Percentiles rank a stretch among this genome's conserved stretches.
Evolutionary conservation across 2,797 vertebrate genomes (phyloP).

Genomic region (Sternarchorhynchus goeldii): DNA sequence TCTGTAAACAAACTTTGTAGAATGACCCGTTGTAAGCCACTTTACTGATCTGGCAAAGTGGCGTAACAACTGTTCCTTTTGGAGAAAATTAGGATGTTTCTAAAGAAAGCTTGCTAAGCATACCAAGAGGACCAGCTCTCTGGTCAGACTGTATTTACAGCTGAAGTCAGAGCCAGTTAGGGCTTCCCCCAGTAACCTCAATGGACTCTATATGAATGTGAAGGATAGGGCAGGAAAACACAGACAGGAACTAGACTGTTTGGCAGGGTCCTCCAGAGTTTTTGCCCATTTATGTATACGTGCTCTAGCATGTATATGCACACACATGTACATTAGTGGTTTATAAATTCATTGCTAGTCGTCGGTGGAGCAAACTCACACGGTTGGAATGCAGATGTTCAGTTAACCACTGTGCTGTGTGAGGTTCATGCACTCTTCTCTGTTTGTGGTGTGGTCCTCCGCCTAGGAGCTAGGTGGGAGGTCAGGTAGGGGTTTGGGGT

Average conservation of each 20-base stretch:
- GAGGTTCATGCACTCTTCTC: conserved; percentile 8
- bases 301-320: conserved; percentile 58
- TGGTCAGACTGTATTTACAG: conserved; percentile 47
- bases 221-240: conserved; percentile 58
- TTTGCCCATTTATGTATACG: conserved; percentile 61
- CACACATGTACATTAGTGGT: conserved; percentile 72
- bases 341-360: conserved; percentile 78
- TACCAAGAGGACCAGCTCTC: not conserved
- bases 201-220: conserved; percentile 69
- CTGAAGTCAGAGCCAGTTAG: conserved; percentile 31
- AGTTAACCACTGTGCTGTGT: conserved; percentile 31
- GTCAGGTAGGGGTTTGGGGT: not conserved
- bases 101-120: too few relatives aligned
- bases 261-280: conserved; percentile 65
- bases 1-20: conserved; percentile 46
- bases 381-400: conserved; percentile 41
- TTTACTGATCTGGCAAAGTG: conserved; percentile 36
- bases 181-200: conserved; percentile 60
- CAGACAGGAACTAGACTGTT: conserved; percentile 59
- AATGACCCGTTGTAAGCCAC: conserved; percentile 53
- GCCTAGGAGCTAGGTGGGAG: too few relatives aligned
- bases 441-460: not conserved
- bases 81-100: not conserved
- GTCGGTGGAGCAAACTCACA: conserved; percentile 33
- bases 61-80: not conserved